Percentiles rank a stretch among this genome's conserved stretches.
phyloP scores from a whole-genome alignment of 23 tunicate species.

The Botrylloides violaceus region DNA sequence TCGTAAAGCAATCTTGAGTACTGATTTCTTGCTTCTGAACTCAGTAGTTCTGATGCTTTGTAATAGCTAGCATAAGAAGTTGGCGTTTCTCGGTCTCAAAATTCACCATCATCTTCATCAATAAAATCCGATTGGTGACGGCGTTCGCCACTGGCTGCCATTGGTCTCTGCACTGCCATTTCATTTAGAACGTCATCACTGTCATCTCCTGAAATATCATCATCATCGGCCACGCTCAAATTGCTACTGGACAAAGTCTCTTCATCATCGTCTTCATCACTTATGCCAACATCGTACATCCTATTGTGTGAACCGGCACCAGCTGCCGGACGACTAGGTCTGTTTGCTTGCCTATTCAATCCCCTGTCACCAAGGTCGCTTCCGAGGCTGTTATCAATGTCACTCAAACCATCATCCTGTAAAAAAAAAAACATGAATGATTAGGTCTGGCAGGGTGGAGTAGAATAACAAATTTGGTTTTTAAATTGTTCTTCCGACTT shows the following conservation, averaged over 20 bases:
- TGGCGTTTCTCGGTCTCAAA: too few species aligned
- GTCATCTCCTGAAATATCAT: constrained; percentile 29
- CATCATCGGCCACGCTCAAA: constrained; percentile 46
- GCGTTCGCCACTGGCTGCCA: constrained; percentile 15
- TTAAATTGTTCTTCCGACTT: too few species aligned
- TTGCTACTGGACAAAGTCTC: constrained; percentile 67
- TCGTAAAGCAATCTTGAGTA: too few species aligned
- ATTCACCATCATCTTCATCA: constrained; percentile 53
- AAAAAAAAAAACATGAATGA: too few species aligned
- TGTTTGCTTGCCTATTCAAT: not conserved
- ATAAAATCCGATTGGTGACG: constrained; percentile 1
- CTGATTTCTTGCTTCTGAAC: too few species aligned
- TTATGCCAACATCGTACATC: constrained; percentile 57
- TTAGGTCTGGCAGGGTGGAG: too few species aligned
- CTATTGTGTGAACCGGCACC: constrained; percentile 43
- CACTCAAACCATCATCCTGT: constrained; percentile 12
- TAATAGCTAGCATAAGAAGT: too few species aligned
- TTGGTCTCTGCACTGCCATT: constrained; percentile 30
- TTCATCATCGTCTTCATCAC: constrained; percentile 64
- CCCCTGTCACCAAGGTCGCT: constrained; percentile 3
- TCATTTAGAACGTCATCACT: constrained; percentile 44
- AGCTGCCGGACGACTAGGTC: constrained; percentile 19
- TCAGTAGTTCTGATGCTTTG: too few species aligned
- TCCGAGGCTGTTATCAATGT: constrained; percentile 8
- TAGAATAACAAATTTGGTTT: too few species aligned